Evolutionary conservation across 2,113 vertebrate genomes (phyloP).

Genomic region (Trematocara zebra): DNA sequence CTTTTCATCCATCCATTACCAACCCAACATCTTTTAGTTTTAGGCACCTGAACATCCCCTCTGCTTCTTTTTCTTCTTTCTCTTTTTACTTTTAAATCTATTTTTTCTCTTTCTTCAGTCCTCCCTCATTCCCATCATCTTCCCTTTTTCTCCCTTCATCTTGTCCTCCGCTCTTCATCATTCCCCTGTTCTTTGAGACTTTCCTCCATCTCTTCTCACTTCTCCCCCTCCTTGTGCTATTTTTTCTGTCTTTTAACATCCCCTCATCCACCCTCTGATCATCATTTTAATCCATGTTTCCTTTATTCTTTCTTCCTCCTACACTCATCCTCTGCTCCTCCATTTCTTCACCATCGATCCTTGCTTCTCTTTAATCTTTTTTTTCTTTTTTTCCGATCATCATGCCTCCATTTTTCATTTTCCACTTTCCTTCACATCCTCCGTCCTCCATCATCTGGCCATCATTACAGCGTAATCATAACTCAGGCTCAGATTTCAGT

Average conservation of each 20-base stretch:
- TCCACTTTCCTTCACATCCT: neutral
- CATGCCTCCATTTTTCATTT: neutral
- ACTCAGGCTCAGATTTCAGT: neutral
- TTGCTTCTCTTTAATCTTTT: neutral
- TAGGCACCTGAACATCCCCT: neutral
- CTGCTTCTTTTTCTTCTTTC: neutral
- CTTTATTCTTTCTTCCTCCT: neutral
- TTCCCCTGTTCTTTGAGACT: neutral
- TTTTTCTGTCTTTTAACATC: neutral
- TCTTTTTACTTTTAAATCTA: neutral
- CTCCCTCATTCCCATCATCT: neutral
- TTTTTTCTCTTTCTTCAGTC: neutral
- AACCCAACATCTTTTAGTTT: neutral
- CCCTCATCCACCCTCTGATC: neutral
- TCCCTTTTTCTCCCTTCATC: neutral
- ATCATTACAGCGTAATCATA: neutral
- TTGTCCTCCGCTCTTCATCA: neutral
- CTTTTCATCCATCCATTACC: neutral
- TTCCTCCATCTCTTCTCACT: neutral
- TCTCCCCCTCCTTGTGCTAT: neutral
- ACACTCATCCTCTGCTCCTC: neutral
- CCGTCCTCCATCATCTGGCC: neutral
- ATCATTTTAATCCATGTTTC: neutral
- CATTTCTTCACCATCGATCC: neutral
- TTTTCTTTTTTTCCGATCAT: neutral